Conservation (phyloP, 2,113 vertebrate species). For the Chloebia gouldiae region DNA sequence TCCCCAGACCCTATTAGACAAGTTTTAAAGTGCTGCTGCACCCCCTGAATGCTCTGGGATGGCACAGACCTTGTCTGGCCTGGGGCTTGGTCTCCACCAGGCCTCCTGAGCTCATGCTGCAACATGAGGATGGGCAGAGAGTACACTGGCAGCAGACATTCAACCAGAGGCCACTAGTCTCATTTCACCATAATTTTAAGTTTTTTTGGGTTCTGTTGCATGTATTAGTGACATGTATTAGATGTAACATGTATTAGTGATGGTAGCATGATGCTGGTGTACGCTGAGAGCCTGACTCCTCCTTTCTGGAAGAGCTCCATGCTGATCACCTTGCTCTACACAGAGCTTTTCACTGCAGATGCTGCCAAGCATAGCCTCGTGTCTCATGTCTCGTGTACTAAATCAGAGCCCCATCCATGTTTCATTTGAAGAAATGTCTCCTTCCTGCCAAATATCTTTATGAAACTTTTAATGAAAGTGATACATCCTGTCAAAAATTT, state of each 20-base stretch:
- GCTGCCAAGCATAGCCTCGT: background rate
- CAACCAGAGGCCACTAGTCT: background rate
- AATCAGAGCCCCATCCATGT: background rate
- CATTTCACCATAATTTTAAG: background rate
- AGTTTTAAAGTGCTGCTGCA: background rate
- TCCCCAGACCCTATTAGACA: background rate
- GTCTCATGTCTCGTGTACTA: background rate
- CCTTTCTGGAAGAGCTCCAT: fast-evolving
- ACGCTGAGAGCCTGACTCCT: background rate
- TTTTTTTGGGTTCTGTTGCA: background rate
- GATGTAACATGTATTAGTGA: background rate
- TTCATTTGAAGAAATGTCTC: background rate
- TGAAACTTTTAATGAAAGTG: background rate
- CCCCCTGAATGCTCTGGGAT: background rate
- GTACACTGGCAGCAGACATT: background rate
- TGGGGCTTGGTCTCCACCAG: background rate
- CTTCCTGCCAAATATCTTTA: background rate
- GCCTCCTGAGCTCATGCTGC: background rate
- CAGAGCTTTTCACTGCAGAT: background rate
- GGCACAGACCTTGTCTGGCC: background rate
- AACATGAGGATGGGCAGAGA: background rate
- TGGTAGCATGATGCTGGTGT: background rate
- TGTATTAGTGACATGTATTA: too few relatives aligned
- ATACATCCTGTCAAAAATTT: background rate
- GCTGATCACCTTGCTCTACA: background rate